Evolutionary conservation across 2,888 invertebrate genomes (phyloP).

Genomic region (Dichetophora obliterata): DNA sequence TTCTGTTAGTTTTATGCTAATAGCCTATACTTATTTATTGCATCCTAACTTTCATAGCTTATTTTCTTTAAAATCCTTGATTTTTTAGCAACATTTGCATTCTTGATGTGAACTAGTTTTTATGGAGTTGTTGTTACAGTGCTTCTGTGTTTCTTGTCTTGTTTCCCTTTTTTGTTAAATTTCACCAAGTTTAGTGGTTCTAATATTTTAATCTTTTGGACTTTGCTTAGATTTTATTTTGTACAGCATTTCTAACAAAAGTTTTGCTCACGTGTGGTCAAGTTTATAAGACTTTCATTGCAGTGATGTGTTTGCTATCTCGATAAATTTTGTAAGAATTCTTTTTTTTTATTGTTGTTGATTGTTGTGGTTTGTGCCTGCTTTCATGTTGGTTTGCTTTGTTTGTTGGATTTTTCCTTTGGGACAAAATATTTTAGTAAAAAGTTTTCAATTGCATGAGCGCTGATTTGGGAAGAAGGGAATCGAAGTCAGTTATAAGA

Average conservation of each 20-base stretch:
- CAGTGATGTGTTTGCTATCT: no score
- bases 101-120: no score
- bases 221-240: background rate
- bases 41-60: background rate
- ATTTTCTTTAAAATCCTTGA: background rate
- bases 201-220: background rate
- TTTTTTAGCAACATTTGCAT: conserved; percentile 23
- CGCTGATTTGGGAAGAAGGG: no score
- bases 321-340: no score
- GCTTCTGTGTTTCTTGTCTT: no score
- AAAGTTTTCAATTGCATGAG: no score
- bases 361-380: background rate
- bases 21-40: background rate
- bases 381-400: background rate
- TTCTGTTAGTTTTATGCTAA: background rate
- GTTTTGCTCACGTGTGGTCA: no score
- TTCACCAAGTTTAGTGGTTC: background rate
- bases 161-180: background rate
- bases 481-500: no score
- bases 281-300: no score
- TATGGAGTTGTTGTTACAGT: no score
- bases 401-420: background rate
- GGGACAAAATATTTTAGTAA: no score
- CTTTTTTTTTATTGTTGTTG: no score
- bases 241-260: background rate